Conservation (phyloP, 2,113 vertebrate genomes). For the Xiphophorus maculatus region DNA sequence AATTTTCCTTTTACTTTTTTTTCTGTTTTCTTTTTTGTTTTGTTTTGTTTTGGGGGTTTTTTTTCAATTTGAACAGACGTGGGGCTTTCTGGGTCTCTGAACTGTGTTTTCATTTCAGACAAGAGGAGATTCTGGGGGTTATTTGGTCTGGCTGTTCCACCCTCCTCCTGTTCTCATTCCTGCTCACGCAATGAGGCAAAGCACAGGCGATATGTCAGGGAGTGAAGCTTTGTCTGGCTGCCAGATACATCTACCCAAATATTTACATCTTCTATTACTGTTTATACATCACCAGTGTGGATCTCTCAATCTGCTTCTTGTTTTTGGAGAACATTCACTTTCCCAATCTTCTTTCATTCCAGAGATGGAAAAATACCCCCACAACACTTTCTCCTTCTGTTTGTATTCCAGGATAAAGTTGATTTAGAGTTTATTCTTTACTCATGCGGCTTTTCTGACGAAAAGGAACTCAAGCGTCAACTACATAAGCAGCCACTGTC, state of each 20-base stretch:
- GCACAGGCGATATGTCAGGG: conserved; percentile 79
- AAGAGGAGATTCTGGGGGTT: conserved; percentile 69
- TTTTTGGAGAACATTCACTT: conserved; percentile 78
- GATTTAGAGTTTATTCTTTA: conserved; percentile 61
- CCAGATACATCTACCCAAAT: conserved; percentile 91
- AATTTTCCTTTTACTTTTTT: conserved; percentile 64
- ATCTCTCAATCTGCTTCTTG: conserved; percentile 79
- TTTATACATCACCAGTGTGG: conserved; percentile 86
- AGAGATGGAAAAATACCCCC: conserved; percentile 40
- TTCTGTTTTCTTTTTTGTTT: conserved; percentile 61
- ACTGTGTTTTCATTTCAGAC: conserved; percentile 76
- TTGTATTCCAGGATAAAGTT: conserved; percentile 53
- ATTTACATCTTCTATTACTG: conserved; percentile 98
- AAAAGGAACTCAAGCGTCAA: conserved; percentile 59
- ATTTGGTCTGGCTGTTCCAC: conserved; percentile 71
- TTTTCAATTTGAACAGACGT: conserved; percentile 69
- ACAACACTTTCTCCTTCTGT: conserved; percentile 44
- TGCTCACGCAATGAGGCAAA: conserved; percentile 78
- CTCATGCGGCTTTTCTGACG: conserved; percentile 71
- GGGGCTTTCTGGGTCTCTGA: conserved; percentile 74
- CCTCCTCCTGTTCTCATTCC: conserved; percentile 74
- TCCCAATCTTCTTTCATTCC: conserved; percentile 67
- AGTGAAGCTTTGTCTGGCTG: conserved; percentile 83
- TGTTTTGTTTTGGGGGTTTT: conserved; percentile 32
- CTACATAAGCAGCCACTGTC: conserved; percentile 53